These are phyloP conservation scores for Euphydryas editha DNA, from an alignment of 2,888 invertebrate species.

Conservation along the genomic window DNA sequence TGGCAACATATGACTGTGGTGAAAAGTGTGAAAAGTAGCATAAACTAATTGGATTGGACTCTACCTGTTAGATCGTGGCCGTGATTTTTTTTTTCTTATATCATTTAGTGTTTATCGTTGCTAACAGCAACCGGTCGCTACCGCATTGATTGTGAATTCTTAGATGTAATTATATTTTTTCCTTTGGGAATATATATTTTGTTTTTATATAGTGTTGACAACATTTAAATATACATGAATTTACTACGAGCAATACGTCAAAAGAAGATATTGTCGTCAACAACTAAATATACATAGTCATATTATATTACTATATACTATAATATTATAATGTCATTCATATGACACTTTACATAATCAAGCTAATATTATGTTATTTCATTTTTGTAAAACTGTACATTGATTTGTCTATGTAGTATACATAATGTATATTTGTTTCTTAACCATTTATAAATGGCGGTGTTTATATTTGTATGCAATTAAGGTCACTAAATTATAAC, in stretches of 20 bases:
- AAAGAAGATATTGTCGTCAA: background rate
- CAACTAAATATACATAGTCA: background rate
- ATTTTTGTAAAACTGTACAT: conserved; percentile 58
- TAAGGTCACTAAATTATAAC: background rate
- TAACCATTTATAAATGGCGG: conserved; percentile 34
- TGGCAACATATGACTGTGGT: conserved; percentile 6
- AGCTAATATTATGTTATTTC: conserved; percentile 17
- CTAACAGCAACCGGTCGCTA: conserved; percentile 15
- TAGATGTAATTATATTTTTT: conserved; percentile 31
- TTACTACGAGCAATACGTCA: background rate
- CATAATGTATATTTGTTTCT: conserved; percentile 44
- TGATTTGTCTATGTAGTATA: conserved; percentile 67
- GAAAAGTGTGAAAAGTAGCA: background rate
- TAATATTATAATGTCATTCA: conserved; percentile 13
- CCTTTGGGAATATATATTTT: conserved; percentile 26
- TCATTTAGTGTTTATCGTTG: background rate
- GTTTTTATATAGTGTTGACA: conserved; percentile 22
- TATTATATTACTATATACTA: background rate
- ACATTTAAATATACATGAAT: conserved; percentile 65
- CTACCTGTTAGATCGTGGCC: conserved; percentile 1
- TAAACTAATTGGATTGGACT: background rate
- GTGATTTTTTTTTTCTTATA: background rate
- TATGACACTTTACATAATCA: conserved; percentile 24
- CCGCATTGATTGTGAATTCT: conserved; percentile 20
- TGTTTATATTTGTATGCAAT: conserved; percentile 33